These are phyloP conservation scores for Zenarchopterus dispar DNA, from an alignment of 2,797 vertebrate species.

Conservation along the genomic window DNA sequence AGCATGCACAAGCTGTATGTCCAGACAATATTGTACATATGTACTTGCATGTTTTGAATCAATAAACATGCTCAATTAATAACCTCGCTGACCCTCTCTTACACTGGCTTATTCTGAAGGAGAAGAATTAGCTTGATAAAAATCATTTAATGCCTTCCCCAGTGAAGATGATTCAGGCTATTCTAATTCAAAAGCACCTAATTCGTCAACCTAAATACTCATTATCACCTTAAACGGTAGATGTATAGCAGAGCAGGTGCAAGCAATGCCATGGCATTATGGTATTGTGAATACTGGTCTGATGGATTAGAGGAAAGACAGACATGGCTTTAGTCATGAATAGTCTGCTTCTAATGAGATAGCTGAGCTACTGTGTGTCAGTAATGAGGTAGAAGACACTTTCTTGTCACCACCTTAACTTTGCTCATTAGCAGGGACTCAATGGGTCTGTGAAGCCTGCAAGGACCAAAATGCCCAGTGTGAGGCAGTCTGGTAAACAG, in stretches of 20 bases:
- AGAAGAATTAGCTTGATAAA: constrained; percentile 76
- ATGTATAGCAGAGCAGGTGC: constrained; percentile 63
- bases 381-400: constrained; percentile 76
- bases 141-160: constrained; percentile 66
- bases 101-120: constrained; percentile 60
- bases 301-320: constrained; percentile 65
- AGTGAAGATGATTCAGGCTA: constrained; percentile 47
- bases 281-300: constrained; percentile 66
- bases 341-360: constrained; percentile 56
- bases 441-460: constrained; percentile 55
- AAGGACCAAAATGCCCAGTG: constrained; percentile 75
- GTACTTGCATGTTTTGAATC: constrained; percentile 64
- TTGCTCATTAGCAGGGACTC: constrained; percentile 53
- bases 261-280: constrained; percentile 40
- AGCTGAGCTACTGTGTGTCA: constrained; percentile 64
- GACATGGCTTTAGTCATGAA: constrained; percentile 47
- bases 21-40: constrained; percentile 47
- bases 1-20: constrained; percentile 38
- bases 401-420: constrained; percentile 64
- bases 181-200: constrained; percentile 68
- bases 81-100: constrained; percentile 47
- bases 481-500: constrained; percentile 58
- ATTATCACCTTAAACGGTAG: constrained; percentile 68
- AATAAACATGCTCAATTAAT: constrained; percentile 54
- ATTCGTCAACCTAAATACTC: constrained; percentile 67